phyloP scores from a whole-genome alignment of 1,140 invertebrate species.

The Leptonema lineaticorne region DNA sequence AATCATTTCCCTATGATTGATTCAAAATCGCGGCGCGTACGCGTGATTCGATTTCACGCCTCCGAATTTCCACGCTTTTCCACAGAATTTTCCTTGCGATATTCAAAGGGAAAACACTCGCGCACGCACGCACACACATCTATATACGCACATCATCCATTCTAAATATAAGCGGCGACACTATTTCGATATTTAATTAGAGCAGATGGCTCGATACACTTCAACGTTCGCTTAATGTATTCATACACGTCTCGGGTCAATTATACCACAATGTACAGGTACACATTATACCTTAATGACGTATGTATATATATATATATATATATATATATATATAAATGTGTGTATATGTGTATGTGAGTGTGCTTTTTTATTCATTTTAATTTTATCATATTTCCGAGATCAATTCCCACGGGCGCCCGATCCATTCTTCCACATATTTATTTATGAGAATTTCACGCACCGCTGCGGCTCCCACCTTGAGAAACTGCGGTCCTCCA shows the following conservation, averaged over 20 bases:
- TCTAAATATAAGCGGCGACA: no score
- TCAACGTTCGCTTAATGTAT: constrained; percentile 11
- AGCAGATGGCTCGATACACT: constrained; percentile 3
- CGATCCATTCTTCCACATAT: constrained; percentile 27
- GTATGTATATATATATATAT: no score
- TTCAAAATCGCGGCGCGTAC: background rate
- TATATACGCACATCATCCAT: background rate
- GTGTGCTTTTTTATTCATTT: no score
- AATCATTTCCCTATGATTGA: background rate
- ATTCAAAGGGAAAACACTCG: background rate
- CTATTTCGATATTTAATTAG: constrained; percentile 19
- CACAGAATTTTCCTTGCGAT: no score
- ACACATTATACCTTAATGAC: no score
- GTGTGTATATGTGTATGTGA: no score
- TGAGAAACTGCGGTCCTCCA: constrained; percentile 3
- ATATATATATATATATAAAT: no score
- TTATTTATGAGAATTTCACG: constrained; percentile 32
- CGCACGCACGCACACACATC: background rate
- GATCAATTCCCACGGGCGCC: constrained; percentile 23
- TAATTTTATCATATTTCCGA: constrained; percentile 4
- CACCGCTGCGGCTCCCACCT: constrained; percentile 12
- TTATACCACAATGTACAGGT: no score
- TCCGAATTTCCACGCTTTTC: background rate
- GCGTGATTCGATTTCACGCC: background rate
- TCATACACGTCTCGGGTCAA: constrained; percentile 26